Percentiles rank a stretch among this genome's conserved stretches.
phyloP scores from a whole-genome alignment of 2,113 vertebrate genomes.

The Furnarius figulus region DNA sequence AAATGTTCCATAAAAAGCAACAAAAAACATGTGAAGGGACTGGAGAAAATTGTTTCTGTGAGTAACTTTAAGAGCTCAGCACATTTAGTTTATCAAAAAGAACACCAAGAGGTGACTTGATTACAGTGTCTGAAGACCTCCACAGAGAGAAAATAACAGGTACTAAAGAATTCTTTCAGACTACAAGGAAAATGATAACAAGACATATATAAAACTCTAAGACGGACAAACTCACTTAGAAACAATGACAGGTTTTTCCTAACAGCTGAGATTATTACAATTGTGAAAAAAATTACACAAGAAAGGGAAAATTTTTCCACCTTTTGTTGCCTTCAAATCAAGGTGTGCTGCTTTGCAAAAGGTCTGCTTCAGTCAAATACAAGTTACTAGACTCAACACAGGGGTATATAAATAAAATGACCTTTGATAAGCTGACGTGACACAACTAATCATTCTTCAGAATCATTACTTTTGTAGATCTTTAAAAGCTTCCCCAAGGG shows the following conservation, averaged over 20 bases:
- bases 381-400: not conserved
- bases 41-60: not conserved
- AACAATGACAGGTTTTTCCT: not conserved
- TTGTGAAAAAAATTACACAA: not conserved
- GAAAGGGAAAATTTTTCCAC: not conserved
- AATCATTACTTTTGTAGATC: not conserved
- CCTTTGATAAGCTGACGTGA: not conserved
- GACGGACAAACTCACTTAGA: conserved; percentile 1
- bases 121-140: conserved; percentile 9
- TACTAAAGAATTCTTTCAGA: conserved; percentile 1
- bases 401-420: not conserved
- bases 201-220: not conserved
- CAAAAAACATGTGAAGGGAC: not conserved
- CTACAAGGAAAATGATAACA: not conserved
- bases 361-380: not conserved
- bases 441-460: not conserved
- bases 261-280: not conserved
- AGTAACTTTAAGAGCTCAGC: not conserved
- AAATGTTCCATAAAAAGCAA: not conserved
- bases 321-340: not conserved
- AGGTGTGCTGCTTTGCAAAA: not conserved
- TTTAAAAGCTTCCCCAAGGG: not conserved
- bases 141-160: conserved; percentile 7
- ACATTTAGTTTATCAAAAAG: not conserved
- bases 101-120: not conserved